Conservation (phyloP, 2,113 vertebrate species). For the Mirza zaza region DNA sequence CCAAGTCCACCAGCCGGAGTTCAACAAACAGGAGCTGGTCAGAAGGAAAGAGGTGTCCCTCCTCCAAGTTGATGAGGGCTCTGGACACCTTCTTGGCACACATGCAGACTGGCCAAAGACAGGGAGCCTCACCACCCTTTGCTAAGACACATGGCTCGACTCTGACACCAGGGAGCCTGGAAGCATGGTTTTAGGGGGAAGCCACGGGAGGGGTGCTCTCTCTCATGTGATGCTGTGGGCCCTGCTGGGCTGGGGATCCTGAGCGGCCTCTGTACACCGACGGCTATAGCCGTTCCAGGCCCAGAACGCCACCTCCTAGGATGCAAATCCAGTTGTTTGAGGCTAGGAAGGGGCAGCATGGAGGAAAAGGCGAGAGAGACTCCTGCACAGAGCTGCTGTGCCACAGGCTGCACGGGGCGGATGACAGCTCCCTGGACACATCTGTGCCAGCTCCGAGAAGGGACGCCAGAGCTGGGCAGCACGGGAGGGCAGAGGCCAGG, state of each 20-base stretch:
- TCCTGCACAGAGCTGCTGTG: neutral
- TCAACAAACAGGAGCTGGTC: neutral
- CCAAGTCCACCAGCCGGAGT: neutral
- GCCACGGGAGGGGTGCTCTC: neutral
- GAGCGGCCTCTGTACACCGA: accelerated
- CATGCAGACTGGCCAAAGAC: neutral
- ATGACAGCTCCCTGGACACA: neutral
- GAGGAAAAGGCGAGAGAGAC: neutral
- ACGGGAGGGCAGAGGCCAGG: neutral
- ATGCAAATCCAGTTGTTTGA: neutral
- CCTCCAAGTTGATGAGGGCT: accelerated
- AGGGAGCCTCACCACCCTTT: accelerated
- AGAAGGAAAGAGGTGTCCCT: neutral
- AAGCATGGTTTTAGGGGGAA: neutral
- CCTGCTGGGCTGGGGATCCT: no score
- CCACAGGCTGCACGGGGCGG: neutral
- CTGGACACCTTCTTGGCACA: neutral
- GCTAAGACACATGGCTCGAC: accelerated
- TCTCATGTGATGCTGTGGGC: neutral
- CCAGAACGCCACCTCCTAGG: accelerated
- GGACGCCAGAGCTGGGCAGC: neutral
- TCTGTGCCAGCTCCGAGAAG: neutral
- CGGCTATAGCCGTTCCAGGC: accelerated
- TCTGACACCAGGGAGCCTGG: neutral
- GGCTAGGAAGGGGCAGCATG: neutral